Base-by-base conservation (phyloP, 2,888 invertebrate species). In the Empis livida region DNA sequence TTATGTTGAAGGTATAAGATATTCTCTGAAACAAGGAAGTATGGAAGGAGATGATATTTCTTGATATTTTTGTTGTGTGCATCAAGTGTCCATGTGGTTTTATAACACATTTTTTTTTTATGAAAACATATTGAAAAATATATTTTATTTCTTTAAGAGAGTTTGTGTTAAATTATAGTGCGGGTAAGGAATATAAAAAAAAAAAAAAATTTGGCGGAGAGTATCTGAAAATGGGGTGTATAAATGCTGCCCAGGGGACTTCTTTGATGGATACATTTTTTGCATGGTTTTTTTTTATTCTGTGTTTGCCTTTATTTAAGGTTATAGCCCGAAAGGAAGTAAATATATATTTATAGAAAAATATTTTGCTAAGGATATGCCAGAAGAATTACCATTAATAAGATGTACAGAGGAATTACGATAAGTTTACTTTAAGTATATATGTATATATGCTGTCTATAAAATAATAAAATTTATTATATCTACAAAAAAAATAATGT, bases 241-340 rank as follows among this genome's bases (percentile, higher is more conserved):
- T 58, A 62, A 64, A 65, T 64, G 65, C 64, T 60, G 62, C 64
- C 64, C 65, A 61, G 56, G 64, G 64, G 64, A 64, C 64, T 61
- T 59, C 57, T 63, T 58, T 63, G 64, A 64, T 61, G 63, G 63
- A 65, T 65, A 65, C 65, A 61, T 49, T 51, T 51, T 49, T 49
- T 51, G 23, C 9, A 27, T 27, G 23, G 4, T 20, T 27, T 27
- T 27, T 27, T 27, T 8, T 6, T 2, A 27, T 8, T 27, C 9
- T 27, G 23, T 27, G 5, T 5, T 27, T 27, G 6, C 23, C 8
- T 27, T 27, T 20, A 5, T 27, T 27, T 27, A 27, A 27, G 23
- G 23, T 27, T 27, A 27, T 27, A 27, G 8, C 23, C 23, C 5
- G 5, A 27, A 27, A 27, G 8, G 8, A 27, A 27, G 8, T 27